phyloP scores from a whole-genome alignment of 1,140 invertebrate genomes.

The Zaprionus lachaisei region DNA sequence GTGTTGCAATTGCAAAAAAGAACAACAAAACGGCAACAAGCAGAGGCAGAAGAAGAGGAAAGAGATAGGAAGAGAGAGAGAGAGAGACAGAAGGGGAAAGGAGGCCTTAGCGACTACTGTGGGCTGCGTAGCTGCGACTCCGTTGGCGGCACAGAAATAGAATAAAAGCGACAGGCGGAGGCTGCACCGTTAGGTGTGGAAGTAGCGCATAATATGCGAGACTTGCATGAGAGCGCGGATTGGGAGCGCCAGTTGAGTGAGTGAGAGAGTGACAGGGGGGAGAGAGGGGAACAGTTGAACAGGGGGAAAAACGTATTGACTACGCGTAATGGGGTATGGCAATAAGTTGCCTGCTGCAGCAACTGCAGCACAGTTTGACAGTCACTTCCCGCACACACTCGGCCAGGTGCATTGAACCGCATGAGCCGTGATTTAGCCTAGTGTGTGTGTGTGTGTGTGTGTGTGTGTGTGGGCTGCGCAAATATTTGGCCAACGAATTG shows the following conservation, averaged over 20 bases:
- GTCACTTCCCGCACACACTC: conserved; percentile 24
- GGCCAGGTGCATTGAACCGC: conserved; percentile 66
- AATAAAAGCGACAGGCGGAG: conserved; percentile 70
- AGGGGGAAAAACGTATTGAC: conserved; percentile 25
- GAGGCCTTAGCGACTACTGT: conserved; percentile 52
- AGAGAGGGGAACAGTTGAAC: neutral
- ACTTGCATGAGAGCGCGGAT: conserved; percentile 40
- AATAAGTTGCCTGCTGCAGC: conserved; percentile 24
- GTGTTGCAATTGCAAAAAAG: conserved; percentile 71
- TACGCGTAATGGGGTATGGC: conserved; percentile 25
- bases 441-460: neutral
- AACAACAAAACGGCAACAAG: conserved; percentile 9
- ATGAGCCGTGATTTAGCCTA: conserved; percentile 8
- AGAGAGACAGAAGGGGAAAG: neutral
- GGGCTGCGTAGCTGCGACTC: conserved; percentile 60
- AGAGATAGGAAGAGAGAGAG: neutral
- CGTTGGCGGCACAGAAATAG: conserved; percentile 78
- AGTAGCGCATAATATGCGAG: conserved; percentile 75
- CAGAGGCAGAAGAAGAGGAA: neutral
- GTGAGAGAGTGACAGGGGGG: neutral
- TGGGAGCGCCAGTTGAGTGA: conserved; percentile 21
- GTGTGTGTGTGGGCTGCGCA: conserved; percentile 45
- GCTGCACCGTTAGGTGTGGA: conserved; percentile 75
- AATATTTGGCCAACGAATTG: conserved; percentile 72
- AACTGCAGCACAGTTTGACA: conserved; percentile 59